Evolutionary conservation across 2,113 vertebrate genomes (phyloP).

Genomic region (Talpa occidentalis): DNA sequence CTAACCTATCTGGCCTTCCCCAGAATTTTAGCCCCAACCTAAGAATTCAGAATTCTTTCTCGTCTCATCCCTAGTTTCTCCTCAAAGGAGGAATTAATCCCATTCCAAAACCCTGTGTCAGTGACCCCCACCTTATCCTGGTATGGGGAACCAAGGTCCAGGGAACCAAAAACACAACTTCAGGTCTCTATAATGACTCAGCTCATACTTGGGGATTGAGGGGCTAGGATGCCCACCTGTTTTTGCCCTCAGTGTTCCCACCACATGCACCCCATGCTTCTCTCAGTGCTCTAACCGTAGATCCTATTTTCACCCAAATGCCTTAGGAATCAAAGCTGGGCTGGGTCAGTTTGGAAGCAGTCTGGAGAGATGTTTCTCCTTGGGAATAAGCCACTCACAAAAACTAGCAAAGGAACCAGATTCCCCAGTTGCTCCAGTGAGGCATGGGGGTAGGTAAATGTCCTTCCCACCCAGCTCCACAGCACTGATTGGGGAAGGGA

Average conservation of each 20-base stretch:
- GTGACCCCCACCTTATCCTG: neutral
- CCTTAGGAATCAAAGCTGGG: neutral
- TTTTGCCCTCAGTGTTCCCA: neutral
- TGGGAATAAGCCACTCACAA: neutral
- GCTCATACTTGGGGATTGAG: neutral
- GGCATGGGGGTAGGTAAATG: neutral
- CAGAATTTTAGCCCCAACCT: slow-evolving; percentile 33
- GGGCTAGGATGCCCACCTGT: neutral
- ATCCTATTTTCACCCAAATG: slow-evolving; percentile 26
- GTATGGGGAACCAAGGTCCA: neutral
- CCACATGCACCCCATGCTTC: neutral
- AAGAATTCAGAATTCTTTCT: slow-evolving; percentile 31
- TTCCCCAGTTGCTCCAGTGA: neutral
- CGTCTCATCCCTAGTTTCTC: slow-evolving; percentile 2
- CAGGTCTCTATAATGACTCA: slow-evolving; percentile 44
- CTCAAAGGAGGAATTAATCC: slow-evolving; percentile 7
- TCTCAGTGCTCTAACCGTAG: neutral
- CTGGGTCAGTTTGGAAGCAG: slow-evolving; percentile 35
- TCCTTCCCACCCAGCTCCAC: neutral
- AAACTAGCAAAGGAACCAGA: neutral
- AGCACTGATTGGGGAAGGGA: neutral
- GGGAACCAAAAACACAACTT: slow-evolving; percentile 25
- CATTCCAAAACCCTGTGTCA: slow-evolving; percentile 46
- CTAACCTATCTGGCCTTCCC: neutral
- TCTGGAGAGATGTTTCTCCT: slow-evolving; percentile 27